Evolutionary conservation across 2,888 invertebrate species (phyloP), one percentile per base, ranked within the genome.

Genomic region (Catocala fraxini): DNA sequence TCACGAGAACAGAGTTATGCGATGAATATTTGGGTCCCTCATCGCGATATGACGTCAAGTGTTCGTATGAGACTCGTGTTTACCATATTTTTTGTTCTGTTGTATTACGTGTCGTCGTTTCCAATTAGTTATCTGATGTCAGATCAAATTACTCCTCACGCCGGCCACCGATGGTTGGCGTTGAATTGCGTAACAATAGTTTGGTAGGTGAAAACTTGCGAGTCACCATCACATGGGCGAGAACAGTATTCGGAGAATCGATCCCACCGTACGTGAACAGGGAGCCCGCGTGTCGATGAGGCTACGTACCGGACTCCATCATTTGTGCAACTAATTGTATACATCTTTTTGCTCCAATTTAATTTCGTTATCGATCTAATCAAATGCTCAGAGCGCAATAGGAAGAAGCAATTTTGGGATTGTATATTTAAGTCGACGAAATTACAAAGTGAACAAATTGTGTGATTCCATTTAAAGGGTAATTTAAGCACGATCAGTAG

Each of bases 41-140:
- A 71, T 80, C 75, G 75, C 58, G 69, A 71, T 72, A 66, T 79
- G 79, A 76, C 76, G 65, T 56, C 51, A 64, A 70, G 72, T 77
- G 70, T 66, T 66, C 53, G 71, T 59, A 63, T 63, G 64, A 71
- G 68, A 69, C 65, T 79, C 72, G 69, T 80, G 75, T 84, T 81
- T 83, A 77, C 75, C 55, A 77, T 78, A 73, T 81, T 87, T 87
- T 86, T 85, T 83, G 81, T 82, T 63, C 65, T 73, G 70, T 80
- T 83, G 78, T 76, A 82, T 86, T 84, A 87, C 81, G 79, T 78
- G 73, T 83, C 70, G 81, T 86, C 87, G 85, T 88, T 85, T 87
- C 84, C 87, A 87, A 90, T 91, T 91, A 89, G 85, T 84, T 89
- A 89, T 89, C 86, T 70, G 74, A 80, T 82, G 80, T 83, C 80